These are phyloP conservation scores for Orius laevigatus DNA, from an alignment of 1,140 invertebrate species.

Conservation along the genomic window DNA sequence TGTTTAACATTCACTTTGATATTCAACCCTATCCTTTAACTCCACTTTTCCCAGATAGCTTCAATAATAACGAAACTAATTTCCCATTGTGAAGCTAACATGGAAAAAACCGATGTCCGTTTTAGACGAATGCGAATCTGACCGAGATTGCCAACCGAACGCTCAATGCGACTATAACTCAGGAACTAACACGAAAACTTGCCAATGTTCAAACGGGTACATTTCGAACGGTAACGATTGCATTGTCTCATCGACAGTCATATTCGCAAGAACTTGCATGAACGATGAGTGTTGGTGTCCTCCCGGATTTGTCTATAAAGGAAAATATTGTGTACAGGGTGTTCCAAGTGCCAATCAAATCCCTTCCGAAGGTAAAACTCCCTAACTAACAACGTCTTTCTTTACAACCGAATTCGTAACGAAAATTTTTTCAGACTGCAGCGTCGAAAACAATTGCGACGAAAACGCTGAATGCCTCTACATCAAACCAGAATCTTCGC, in stretches of 20 bases:
- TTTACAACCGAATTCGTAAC: not conserved
- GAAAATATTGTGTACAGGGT: slow-evolving; percentile 8
- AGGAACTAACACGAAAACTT: not conserved
- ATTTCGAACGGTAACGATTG: not conserved
- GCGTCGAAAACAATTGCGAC: slow-evolving; percentile 57
- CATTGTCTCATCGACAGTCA: not conserved
- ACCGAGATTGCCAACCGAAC: slow-evolving; percentile 12
- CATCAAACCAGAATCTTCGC: slow-evolving; percentile 65
- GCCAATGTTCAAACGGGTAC: slow-evolving; percentile 8
- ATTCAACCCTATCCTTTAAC: no score
- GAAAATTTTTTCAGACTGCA: slow-evolving; percentile 32
- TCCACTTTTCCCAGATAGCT: no score
- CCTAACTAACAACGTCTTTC: not conserved
- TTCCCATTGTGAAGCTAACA: no score
- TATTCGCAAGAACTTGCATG: slow-evolving; percentile 10
- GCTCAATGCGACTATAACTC: slow-evolving; percentile 1
- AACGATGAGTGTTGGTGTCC: slow-evolving; percentile 15
- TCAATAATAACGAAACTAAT: no score
- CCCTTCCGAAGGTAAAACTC: not conserved
- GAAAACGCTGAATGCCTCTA: slow-evolving; percentile 58
- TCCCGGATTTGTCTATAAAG: slow-evolving; percentile 9
- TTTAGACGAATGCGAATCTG: slow-evolving; percentile 8
- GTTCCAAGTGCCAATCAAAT: not conserved
- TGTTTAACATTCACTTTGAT: no score
- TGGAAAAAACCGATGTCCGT: not conserved